Base-by-base conservation (phyloP, 2,888 invertebrate genomes). In the Caenorhabditis sp. region DNA sequence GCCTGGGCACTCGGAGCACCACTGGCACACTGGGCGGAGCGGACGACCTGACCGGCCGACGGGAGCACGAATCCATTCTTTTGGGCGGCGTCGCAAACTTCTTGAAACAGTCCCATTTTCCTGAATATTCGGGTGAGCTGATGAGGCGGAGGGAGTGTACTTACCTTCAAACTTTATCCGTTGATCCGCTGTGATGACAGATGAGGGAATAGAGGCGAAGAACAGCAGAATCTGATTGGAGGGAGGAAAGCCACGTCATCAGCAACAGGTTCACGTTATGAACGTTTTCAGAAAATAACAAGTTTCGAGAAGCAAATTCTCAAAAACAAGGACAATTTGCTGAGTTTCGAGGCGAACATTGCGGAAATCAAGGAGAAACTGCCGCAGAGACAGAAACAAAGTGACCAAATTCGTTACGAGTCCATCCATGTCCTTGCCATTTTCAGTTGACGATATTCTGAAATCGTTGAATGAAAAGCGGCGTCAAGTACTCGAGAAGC, bases 51-150 rank as follows among this genome's bases (percentile, higher is more conserved):
- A n/a, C n/a, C n/a, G n/a, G n/a, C n/a, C 26, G 71, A 45, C 15
- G 61, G 61, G 20, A 71, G 53, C 59, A 35, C 24, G n/a, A 59
- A 15, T 30, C 68, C 68, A 32, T 71, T 61, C 30, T 71, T 62
- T n/a, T 71, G 52, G 39, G 61, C 61, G 27, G 71, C 45, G 46
- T 70, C 71, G 50, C 65, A 65, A 65, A 76, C 45, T 17, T 71
- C 65, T 43, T 76, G 58, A 70, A 76, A 70, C 68, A 70, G 53
- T 70, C 63, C 75, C 75, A 76, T 76, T 55, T 43, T 68, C 46
- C 55, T 52, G 37, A 17, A 61, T 45, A 37, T 1, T 1, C 15
- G 11, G 17, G 7, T 15, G 7, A 17, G 8, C 30, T n/a, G 20
- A n/a, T n/a, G 2, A 8, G 30, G 30, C 24, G 5, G 15, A 27